Evolutionary conservation across 1,140 invertebrate genomes (phyloP).

Genomic region (Epicauta chinensis): DNA sequence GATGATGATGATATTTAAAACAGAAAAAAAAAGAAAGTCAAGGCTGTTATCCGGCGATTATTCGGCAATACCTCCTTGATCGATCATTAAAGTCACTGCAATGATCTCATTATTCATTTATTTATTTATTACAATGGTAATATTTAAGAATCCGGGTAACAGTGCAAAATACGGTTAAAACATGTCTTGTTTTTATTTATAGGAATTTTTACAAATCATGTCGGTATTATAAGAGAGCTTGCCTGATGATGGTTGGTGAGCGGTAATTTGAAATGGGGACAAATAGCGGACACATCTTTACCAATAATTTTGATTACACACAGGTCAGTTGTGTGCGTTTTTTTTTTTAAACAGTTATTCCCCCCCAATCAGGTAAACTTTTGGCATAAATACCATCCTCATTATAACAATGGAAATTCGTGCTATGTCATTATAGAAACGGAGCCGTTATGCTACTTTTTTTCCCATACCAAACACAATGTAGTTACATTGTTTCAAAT

Average conservation of each 20-base stretch:
- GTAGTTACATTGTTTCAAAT: background rate
- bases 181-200: conserved; percentile 2
- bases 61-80: background rate
- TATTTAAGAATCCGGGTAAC: background rate
- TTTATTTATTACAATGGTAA: background rate
- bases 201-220: conserved; percentile 7
- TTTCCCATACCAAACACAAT: background rate
- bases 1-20: background rate
- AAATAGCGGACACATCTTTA: conserved; percentile 28
- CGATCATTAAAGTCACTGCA: background rate
- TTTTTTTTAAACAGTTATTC: conserved; percentile 11
- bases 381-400: conserved; percentile 2
- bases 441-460: conserved; percentile 2
- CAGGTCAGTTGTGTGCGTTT: conserved; percentile 15
- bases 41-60: background rate
- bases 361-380: background rate
- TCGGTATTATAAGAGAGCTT: background rate
- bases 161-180: conserved; percentile 6
- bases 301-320: conserved; percentile 20
- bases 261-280: conserved; percentile 30
- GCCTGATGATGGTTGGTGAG: conserved; percentile 1
- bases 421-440: background rate
- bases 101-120: background rate
- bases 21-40: conserved; percentile 10
- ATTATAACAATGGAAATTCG: conserved; percentile 5